phyloP scores from a whole-genome alignment of 2,113 vertebrate species.

The Clinocottus analis region DNA sequence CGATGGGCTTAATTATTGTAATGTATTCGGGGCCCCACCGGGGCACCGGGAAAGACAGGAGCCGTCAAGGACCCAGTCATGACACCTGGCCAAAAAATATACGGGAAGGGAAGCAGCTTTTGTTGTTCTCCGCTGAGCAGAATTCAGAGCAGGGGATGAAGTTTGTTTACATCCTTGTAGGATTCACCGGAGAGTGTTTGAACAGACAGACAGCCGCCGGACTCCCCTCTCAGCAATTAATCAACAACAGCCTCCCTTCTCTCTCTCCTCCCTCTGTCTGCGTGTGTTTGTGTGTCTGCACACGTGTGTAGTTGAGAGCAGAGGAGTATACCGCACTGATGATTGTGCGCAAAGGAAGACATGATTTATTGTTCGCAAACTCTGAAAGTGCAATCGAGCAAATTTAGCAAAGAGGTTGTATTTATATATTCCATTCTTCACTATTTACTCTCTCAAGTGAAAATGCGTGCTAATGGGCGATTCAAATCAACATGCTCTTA shows the following conservation, averaged over 20 bases:
- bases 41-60: slow-evolving; percentile 92
- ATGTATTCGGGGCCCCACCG: slow-evolving; percentile 97
- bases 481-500: slow-evolving; percentile 4
- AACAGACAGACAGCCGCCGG: slow-evolving; percentile 81
- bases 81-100: slow-evolving; percentile 94
- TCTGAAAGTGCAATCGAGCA: slow-evolving; percentile 77
- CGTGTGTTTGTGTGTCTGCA: slow-evolving; percentile 29
- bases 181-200: slow-evolving; percentile 80
- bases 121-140: slow-evolving; percentile 83
- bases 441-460: slow-evolving; percentile 47
- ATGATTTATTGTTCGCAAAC: slow-evolving; percentile 78
- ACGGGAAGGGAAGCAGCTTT: slow-evolving; percentile 84
- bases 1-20: slow-evolving; percentile 99
- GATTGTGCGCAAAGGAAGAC: slow-evolving; percentile 75
- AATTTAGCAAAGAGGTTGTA: slow-evolving; percentile 59
- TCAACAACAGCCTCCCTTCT: slow-evolving; percentile 68
- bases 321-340: slow-evolving; percentile 55
- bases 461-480: background rate
- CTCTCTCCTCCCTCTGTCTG: background rate
- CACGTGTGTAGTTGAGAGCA: slow-evolving; percentile 45
- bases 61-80: slow-evolving; percentile 94
- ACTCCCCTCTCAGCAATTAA: slow-evolving; percentile 83
- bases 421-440: slow-evolving; percentile 46
- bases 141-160: slow-evolving; percentile 79
- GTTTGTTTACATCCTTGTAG: slow-evolving; percentile 86